Base-by-base conservation (phyloP, 1,140 invertebrate genomes). In the Colletes latitarsis region DNA sequence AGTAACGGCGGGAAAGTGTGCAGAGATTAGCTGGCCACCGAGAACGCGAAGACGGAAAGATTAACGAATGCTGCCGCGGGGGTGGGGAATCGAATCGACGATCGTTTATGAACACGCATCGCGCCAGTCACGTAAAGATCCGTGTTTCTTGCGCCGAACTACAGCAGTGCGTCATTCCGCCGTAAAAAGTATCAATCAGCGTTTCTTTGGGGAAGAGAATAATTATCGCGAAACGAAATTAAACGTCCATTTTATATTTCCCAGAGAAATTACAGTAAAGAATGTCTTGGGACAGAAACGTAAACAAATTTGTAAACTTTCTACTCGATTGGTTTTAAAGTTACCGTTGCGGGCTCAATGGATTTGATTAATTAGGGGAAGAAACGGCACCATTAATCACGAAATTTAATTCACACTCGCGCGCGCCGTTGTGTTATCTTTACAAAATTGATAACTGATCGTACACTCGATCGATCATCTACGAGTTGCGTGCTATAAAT, bases 371-470 rank as follows among this genome's bases (percentile, higher is more conserved):
- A 77, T 69, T 69, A 39, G 19, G 14, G 39, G 19, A 69, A 69
- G 53, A 57, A 69, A 41, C n/a, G 39, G 14, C 19, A 10, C 68
- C 74, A 69, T 77, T 77, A 77, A 77, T 77, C 74, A 77, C 21
- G 15, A 3, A 15, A 39, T n/a, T n/a, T n/a, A n/a, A 58, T 69
- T 41, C 63, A 14, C 68, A 58, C 15, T 30, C 21, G 4, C 53
- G 74, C 39, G 46, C 15, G 19, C 39, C 19, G 19, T 41, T 39
- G 6, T 49, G 19, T 58, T 77, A 77, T 77, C 74, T 14, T 77
- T 68, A 58, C 17, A 46, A 67, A 76, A 76, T 76, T 57, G 62
- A 76, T 76, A 67, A 57, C 52, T 17, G 58, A 74, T 63, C 58
- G 55, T 39, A 6, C 10, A 6, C 21, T 52, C 71, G 21, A 74